Percentiles rank a stretch among this genome's conserved stretches.
phyloP scores from a whole-genome alignment of 2,888 invertebrate genomes.

The Pachymerium ferrugineum region DNA sequence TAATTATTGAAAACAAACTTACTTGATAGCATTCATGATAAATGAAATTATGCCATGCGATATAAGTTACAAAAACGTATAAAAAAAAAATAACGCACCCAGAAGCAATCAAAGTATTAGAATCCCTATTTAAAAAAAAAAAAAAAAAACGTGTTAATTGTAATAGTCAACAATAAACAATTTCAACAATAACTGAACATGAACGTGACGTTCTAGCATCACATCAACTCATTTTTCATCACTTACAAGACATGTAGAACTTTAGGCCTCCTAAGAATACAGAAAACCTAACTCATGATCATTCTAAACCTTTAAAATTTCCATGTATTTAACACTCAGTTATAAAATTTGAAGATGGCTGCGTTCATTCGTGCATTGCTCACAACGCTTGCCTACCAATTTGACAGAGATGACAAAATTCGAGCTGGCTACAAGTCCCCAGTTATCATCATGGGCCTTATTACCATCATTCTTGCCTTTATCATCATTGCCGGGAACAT shows the following conservation, averaged over 20 bases:
- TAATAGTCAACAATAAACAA: background rate
- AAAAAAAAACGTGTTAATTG: background rate
- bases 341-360: background rate
- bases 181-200: no score
- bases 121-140: background rate
- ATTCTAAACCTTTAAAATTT: background rate
- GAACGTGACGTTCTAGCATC: no score
- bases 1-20: background rate
- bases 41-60: slow-evolving; percentile 11
- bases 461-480: background rate
- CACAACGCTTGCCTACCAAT: background rate
- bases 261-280: background rate
- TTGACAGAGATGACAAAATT: background rate
- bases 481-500: slow-evolving; percentile 7
- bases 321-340: background rate
- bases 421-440: background rate
- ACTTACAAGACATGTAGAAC: no score
- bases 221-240: no score
- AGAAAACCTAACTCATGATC: no score
- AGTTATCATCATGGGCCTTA: slow-evolving; percentile 5
- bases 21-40: background rate
- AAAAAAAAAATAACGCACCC: background rate
- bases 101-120: background rate
- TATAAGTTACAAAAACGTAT: background rate
- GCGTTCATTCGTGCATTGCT: background rate